These are phyloP conservation scores for Chondrosia reniformis DNA, from an alignment of 37 sponge, comb jelly and placozoan species.

Conservation along the genomic window DNA sequence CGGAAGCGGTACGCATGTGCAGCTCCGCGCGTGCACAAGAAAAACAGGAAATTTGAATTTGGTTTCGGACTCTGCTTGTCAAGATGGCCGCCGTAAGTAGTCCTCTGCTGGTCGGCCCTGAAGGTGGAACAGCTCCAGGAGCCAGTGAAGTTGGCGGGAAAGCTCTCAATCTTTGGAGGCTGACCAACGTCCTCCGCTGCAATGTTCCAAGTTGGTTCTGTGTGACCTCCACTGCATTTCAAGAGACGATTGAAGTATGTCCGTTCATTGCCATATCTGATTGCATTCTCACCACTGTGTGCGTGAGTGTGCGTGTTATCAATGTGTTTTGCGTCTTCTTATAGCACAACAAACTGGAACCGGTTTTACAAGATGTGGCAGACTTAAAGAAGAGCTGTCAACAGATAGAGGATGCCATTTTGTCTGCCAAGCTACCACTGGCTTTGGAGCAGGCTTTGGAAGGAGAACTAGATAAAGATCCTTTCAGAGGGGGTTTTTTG, in stretches of 20 bases:
- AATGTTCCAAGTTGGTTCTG: constrained; percentile 77
- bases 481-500: constrained; percentile 47
- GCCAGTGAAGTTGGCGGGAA: constrained; percentile 61
- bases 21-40: no score
- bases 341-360: constrained; percentile 46
- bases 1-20: no score
- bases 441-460: constrained; percentile 30
- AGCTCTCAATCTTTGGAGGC: constrained; percentile 69
- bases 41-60: no score
- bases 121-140: neutral
- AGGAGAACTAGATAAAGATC: constrained; percentile 7
- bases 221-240: constrained; percentile 61
- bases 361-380: constrained; percentile 11
- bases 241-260: constrained; percentile 45
- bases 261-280: neutral
- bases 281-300: no score
- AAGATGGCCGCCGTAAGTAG: no score
- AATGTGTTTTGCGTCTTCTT: no score
- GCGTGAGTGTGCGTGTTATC: no score
- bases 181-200: constrained; percentile 27
- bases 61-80: no score
- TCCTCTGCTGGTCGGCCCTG: no score
- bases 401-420: constrained; percentile 21
- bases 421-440: constrained; percentile 25
- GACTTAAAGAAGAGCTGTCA: constrained; percentile 33